Percentiles rank a stretch among this genome's conserved stretches.
These are phyloP conservation scores for Triops cancriformis DNA, from an alignment of 1,140 invertebrate genomes.

Conservation along the genomic window DNA sequence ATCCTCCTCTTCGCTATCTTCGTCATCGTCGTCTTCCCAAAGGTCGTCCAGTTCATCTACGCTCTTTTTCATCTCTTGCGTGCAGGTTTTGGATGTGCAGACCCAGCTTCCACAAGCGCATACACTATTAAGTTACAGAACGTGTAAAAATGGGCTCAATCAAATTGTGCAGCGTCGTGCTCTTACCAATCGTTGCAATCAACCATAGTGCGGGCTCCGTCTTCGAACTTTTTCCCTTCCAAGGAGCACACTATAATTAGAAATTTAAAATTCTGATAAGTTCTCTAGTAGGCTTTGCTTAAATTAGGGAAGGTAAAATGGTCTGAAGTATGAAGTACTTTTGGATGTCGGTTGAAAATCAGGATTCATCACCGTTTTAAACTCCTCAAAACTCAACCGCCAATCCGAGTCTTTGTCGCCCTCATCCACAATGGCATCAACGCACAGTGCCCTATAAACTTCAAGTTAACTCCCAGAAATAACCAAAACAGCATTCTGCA, in stretches of 20 bases:
- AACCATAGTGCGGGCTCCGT: slow-evolving; percentile 34
- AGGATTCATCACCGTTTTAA: slow-evolving; percentile 33
- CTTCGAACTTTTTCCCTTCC: slow-evolving; percentile 34
- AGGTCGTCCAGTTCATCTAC: slow-evolving; percentile 23
- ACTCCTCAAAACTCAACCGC: slow-evolving; percentile 35
- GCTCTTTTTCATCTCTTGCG: slow-evolving; percentile 30
- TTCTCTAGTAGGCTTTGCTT: background rate
- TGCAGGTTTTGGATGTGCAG: slow-evolving; percentile 33
- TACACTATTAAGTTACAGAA: slow-evolving; percentile 30
- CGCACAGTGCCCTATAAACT: slow-evolving; percentile 33
- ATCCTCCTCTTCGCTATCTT: slow-evolving; percentile 26
- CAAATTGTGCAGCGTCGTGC: background rate
- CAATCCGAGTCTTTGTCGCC: slow-evolving; percentile 36
- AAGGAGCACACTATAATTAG: slow-evolving; percentile 33
- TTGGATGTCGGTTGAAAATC: slow-evolving; percentile 33
- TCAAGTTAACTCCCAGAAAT: background rate
- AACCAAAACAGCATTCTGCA: background rate
- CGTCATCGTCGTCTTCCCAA: slow-evolving; percentile 28
- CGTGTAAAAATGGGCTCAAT: slow-evolving; percentile 1
- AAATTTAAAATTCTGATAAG: background rate
- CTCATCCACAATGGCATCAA: slow-evolving; percentile 35
- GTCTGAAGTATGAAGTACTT: slow-evolving; percentile 29
- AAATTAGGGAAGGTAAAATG: background rate
- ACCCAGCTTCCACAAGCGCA: slow-evolving; percentile 37
- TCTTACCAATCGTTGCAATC: slow-evolving; percentile 36